Base-by-base conservation (phyloP, 1,140 invertebrate genomes). In the Aphaenogaster ashmeadi region DNA sequence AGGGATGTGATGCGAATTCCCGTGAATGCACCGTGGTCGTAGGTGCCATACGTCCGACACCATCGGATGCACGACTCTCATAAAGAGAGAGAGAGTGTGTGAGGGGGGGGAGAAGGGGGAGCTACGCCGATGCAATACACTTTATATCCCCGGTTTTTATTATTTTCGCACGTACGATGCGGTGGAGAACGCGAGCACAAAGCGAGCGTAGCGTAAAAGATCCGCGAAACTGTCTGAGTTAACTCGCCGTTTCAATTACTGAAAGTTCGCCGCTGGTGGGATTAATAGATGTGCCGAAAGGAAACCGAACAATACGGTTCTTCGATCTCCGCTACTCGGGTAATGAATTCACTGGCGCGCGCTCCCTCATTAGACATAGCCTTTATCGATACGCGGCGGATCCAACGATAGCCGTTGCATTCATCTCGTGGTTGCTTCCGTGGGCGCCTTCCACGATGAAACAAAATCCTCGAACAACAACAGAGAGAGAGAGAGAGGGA, bases 211-310 rank as follows among this genome's bases (percentile, higher is more conserved):
- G 38, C 69, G 38, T 58, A 44, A 81, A 81, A 69, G 69, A 71
- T 27, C 21, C 9, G 38, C 9, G 21, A 36, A 54, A 66, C 47
- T 33, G 77, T 36, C 78, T 56, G 47, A 38, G 41, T 67, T 80
- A 80, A 72, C 67, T 83, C 80, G 69, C 54, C 79, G 41, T 41
- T 83, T 33, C 80, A 83, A 83, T 83, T 83, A 74, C 54, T 44
- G 80, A 83, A 58, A 83, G 71, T 74, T 60, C 41, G 38, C 27
- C 67, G 2, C 18, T 41, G 38, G n/a, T 36, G 36, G 41, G 54
- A 83, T 83, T 83, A 83, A 83, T 83, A 74, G 67, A 58, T 27
- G 41, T 41, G 41, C 69, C 79, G 66, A 81, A 74, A 83, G 80
- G 67, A 74, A 83, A 60, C 13, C 41, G 54, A 47, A 72, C 67